These are phyloP conservation scores for Lacanobia oleracea DNA, from an alignment of 2,888 invertebrate species.

Conservation along the genomic window DNA sequence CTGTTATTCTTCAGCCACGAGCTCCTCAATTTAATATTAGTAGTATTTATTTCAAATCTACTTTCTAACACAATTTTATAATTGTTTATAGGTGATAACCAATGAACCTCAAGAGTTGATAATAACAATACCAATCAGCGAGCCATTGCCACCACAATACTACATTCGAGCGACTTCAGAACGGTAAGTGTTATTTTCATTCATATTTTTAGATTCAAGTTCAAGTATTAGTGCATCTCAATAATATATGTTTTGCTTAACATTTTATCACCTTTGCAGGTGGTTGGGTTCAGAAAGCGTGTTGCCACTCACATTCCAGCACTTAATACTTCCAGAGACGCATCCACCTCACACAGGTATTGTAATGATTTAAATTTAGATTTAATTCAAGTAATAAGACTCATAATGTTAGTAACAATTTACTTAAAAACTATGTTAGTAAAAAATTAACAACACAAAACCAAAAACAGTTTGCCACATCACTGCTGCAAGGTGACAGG, in stretches of 20 bases:
- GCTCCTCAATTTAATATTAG: too few species aligned
- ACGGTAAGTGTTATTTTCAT: slow-evolving; percentile 84
- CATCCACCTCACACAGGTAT: slow-evolving; percentile 97
- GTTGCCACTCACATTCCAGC: slow-evolving; percentile 94
- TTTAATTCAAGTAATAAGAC: too few species aligned
- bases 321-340: slow-evolving; percentile 97
- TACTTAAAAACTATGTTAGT: too few species aligned
- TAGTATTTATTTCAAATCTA: too few species aligned
- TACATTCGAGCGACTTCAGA: slow-evolving; percentile 97
- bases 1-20: too few species aligned
- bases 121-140: slow-evolving; percentile 98
- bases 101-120: slow-evolving; percentile 95
- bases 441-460: too few species aligned
- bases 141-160: slow-evolving; percentile 98
- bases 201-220: not conserved
- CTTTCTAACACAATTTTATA: not conserved
- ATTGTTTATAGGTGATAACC: slow-evolving; percentile 91
- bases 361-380: too few species aligned
- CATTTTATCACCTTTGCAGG: slow-evolving; percentile 79
- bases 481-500: too few species aligned
- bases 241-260: too few species aligned
- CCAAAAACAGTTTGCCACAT: too few species aligned
- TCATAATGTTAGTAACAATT: too few species aligned
- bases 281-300: slow-evolving; percentile 92
- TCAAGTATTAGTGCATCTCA: too few species aligned